phyloP scores from a whole-genome alignment of 53 echinoderm and acorn worm species.

The Mesocentrotus franciscanus region DNA sequence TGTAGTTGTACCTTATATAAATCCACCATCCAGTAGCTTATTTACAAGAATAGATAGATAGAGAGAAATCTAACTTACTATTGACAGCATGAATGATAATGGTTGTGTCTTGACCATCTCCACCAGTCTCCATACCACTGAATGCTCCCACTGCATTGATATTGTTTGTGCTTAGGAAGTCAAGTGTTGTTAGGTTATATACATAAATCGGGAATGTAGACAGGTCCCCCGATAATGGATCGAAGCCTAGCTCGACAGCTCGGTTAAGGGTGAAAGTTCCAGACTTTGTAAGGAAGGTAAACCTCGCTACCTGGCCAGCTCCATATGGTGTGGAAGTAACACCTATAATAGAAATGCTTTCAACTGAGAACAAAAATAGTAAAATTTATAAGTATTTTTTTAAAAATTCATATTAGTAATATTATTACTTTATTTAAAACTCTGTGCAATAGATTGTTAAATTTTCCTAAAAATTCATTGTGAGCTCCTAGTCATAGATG shows the following conservation, averaged over 20 bases:
- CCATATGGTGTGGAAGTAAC: conserved; percentile 63
- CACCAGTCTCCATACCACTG: background rate
- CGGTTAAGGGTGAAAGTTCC: background rate
- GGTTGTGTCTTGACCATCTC: background rate
- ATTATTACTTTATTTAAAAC: no score
- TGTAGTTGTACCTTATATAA: no score
- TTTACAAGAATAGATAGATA: background rate
- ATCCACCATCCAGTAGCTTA: no score
- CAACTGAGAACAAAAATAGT: background rate
- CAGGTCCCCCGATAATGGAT: background rate
- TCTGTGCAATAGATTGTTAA: no score
- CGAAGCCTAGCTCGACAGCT: conserved; percentile 30
- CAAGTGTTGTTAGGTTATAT: background rate
- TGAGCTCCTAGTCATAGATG: no score
- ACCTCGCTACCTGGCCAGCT: conserved; percentile 8
- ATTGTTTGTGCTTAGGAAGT: background rate
- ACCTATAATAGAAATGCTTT: conserved; percentile 10
- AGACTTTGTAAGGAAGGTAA: background rate
- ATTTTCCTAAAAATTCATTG: no score
- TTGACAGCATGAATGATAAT: conserved; percentile 44
- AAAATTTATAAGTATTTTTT: background rate
- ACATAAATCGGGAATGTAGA: background rate
- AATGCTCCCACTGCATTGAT: conserved; percentile 43
- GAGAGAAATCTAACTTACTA: background rate
- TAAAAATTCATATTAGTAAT: no score